phyloP scores from a whole-genome alignment of 1,140 invertebrate species.

The Rhynchophorus ferrugineus region DNA sequence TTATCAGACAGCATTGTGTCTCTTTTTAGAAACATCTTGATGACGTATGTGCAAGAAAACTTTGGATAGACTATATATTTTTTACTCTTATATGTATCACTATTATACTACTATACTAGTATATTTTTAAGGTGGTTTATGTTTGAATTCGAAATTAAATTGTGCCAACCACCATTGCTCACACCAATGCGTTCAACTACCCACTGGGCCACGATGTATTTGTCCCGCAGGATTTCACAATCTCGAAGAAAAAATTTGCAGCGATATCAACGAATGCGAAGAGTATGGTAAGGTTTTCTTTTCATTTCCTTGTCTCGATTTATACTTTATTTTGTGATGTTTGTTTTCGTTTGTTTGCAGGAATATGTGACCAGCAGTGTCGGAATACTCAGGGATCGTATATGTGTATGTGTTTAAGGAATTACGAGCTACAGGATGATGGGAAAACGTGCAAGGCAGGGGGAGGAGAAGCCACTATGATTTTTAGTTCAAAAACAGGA shows the following conservation, averaged over 20 bases:
- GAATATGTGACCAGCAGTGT: constrained; percentile 77
- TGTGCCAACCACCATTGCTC: constrained; percentile 42
- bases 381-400: constrained; percentile 69
- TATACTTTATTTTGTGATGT: neutral
- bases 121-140: constrained; percentile 37
- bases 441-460: constrained; percentile 62
- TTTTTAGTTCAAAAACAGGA: constrained; percentile 52
- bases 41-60: too few relatives aligned
- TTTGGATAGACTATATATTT: too few relatives aligned
- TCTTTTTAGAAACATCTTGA: too few relatives aligned
- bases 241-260: constrained; percentile 36
- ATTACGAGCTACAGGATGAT: constrained; percentile 60
- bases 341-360: constrained; percentile 19
- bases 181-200: constrained; percentile 40
- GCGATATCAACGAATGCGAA: constrained; percentile 74
- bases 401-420: constrained; percentile 69
- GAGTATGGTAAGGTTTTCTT: constrained; percentile 45
- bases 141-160: constrained; percentile 41
- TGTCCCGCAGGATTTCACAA: constrained; percentile 42
- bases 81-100: neutral
- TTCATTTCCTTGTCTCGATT: neutral
- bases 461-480: constrained; percentile 53
- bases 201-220: constrained; percentile 43
- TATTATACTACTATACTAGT: neutral
- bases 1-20: too few relatives aligned